These are phyloP conservation scores for Notodromas monacha DNA, from an alignment of 2,888 invertebrate genomes.

Conservation along the genomic window DNA sequence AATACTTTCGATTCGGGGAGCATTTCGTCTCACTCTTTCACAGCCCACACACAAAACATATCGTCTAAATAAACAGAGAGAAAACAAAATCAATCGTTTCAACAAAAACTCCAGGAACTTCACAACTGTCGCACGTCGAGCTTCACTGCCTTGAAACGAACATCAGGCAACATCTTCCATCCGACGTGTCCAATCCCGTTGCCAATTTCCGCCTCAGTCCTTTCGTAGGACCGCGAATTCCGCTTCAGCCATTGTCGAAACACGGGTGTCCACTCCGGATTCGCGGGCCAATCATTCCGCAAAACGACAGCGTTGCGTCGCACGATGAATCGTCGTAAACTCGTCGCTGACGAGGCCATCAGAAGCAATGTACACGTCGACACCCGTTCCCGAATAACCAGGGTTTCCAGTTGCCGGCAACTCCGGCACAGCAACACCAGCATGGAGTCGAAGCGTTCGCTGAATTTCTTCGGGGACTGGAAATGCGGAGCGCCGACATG, in stretches of 20 bases:
- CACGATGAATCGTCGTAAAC: constrained; percentile 27
- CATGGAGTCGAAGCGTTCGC: constrained; percentile 31
- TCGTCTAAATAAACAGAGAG: too few relatives aligned
- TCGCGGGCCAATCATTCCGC: constrained; percentile 18
- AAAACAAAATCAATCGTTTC: too few relatives aligned
- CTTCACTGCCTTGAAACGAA: neutral
- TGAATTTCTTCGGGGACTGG: constrained; percentile 29
- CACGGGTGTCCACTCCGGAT: constrained; percentile 29
- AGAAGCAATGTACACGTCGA: constrained; percentile 40
- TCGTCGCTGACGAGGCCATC: constrained; percentile 28
- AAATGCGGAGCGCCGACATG: constrained; percentile 31
- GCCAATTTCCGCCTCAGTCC: constrained; percentile 32
- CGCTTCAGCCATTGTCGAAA: constrained; percentile 29
- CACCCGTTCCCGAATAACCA: constrained; percentile 38
- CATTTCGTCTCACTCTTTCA: too few relatives aligned
- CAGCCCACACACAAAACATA: too few relatives aligned
- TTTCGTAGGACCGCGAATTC: constrained; percentile 27
- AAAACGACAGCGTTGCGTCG: constrained; percentile 35
- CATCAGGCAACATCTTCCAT: constrained; percentile 4
- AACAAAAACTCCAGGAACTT: neutral
- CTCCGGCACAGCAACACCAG: constrained; percentile 29
- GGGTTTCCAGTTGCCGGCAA: constrained; percentile 29
- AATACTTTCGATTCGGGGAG: too few relatives aligned
- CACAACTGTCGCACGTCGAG: constrained; percentile 9
- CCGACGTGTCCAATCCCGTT: too few relatives aligned